phyloP scores from a whole-genome alignment of 1,140 invertebrate species.

The Coenobita brevimanus region DNA sequence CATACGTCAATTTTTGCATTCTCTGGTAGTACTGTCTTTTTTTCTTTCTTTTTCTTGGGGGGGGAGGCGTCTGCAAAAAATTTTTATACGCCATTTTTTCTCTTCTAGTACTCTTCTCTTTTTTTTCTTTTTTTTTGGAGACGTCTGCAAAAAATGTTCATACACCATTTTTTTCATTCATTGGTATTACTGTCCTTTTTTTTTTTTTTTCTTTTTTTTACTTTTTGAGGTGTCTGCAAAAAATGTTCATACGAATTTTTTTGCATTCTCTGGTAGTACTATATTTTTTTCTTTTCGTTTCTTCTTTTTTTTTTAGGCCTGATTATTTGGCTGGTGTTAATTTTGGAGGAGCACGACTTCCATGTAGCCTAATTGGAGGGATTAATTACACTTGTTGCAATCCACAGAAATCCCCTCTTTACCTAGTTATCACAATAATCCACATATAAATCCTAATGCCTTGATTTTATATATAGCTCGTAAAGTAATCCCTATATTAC shows the following conservation, averaged over 20 bases:
- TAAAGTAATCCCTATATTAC: no score
- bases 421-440: no score
- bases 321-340: no score
- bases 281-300: not conserved
- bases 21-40: not conserved
- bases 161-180: not conserved
- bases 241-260: no score
- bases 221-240: no score
- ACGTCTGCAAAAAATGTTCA: not conserved
- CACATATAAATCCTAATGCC: no score
- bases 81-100: not conserved
- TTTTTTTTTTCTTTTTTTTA: not conserved
- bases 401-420: no score
- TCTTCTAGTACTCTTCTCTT: not conserved
- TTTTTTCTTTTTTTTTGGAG: not conserved
- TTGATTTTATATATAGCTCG: no score
- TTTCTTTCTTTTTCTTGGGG: not conserved
- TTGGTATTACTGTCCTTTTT: not conserved
- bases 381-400: no score
- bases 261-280: no score
- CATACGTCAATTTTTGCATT: not conserved
- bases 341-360: no score
- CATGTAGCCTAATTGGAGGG: no score
- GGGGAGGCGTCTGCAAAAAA: not conserved
- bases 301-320: not conserved